These are phyloP conservation scores for Drosophila kuntzei DNA, from an alignment of 2,888 invertebrate genomes.

Conservation along the genomic window DNA sequence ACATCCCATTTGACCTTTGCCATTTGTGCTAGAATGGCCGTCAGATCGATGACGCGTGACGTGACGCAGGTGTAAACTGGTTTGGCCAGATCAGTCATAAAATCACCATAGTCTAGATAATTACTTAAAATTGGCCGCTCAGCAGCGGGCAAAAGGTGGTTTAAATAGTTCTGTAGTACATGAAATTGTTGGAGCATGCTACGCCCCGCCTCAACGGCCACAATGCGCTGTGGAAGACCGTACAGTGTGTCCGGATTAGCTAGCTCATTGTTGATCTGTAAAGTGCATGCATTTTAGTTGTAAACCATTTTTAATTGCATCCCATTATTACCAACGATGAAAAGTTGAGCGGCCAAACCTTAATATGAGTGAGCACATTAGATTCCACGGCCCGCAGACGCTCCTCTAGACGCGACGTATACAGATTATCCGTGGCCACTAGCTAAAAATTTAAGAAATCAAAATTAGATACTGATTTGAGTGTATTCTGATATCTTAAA, in stretches of 20 bases:
- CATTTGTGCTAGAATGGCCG: slow-evolving; percentile 93
- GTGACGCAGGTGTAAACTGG: slow-evolving; percentile 96
- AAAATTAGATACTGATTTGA: background rate
- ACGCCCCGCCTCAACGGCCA: slow-evolving; percentile 96
- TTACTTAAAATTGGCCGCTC: slow-evolving; percentile 89
- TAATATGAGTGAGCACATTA: slow-evolving; percentile 87
- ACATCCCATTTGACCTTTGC: slow-evolving; percentile 97
- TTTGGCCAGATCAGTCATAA: slow-evolving; percentile 89
- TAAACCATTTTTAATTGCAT: background rate
- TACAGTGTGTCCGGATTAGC: slow-evolving; percentile 90
- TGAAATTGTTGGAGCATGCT: slow-evolving; percentile 96
- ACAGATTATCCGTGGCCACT: slow-evolving; percentile 87
- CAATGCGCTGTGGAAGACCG: slow-evolving; percentile 94
- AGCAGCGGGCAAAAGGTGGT: slow-evolving; percentile 91
- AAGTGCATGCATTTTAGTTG: background rate
- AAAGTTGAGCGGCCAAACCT: slow-evolving; percentile 85
- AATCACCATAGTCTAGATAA: slow-evolving; percentile 86
- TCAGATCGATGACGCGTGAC: slow-evolving; percentile 91
- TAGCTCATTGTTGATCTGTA: slow-evolving; percentile 88
- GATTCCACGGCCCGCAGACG: slow-evolving; percentile 92
- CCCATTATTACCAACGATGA: slow-evolving; percentile 81
- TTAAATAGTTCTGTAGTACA: slow-evolving; percentile 93
- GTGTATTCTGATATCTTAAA: background rate
- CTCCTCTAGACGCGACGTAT: slow-evolving; percentile 88
- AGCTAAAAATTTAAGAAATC: slow-evolving; percentile 52